These are phyloP conservation scores for Phoeniculus purpureus DNA, from an alignment of 2,797 vertebrate genomes.

Conservation along the genomic window DNA sequence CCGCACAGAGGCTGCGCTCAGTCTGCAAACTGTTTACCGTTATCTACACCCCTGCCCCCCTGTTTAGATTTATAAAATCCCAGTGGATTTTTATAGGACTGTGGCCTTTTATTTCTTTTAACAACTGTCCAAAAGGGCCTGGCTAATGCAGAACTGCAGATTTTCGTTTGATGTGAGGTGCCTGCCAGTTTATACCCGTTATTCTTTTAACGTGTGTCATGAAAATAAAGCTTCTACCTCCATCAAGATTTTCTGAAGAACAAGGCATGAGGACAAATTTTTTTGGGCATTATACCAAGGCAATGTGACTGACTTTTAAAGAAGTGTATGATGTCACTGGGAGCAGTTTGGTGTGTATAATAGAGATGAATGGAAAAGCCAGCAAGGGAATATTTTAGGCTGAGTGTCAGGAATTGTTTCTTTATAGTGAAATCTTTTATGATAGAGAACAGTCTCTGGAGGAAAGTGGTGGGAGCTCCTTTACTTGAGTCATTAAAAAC, in stretches of 20 bases:
- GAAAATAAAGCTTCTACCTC: slow-evolving; percentile 15
- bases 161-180: not conserved
- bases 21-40: slow-evolving; percentile 1
- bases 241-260: not conserved
- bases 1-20: not conserved
- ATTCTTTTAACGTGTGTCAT: not conserved
- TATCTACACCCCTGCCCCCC: not conserved
- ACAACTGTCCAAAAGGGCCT: not conserved
- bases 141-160: not conserved
- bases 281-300: not conserved
- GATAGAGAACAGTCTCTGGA: not conserved
- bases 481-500: not conserved
- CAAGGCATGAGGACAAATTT: not conserved
- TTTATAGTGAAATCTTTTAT: slow-evolving; percentile 40
- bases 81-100: not conserved
- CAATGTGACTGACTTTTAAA: not conserved
- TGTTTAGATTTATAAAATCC: not conserved
- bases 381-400: slow-evolving; percentile 38
- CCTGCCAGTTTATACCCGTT: not conserved
- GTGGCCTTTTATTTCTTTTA: not conserved
- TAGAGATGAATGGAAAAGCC: slow-evolving; percentile 30
- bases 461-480: slow-evolving; percentile 26
- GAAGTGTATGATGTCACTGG: slow-evolving; percentile 3
- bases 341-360: slow-evolving; percentile 6
- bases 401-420: slow-evolving; percentile 21